These are phyloP conservation scores for Phenacoccus solenopsis DNA, from an alignment of 1,140 invertebrate species.

Conservation along the genomic window DNA sequence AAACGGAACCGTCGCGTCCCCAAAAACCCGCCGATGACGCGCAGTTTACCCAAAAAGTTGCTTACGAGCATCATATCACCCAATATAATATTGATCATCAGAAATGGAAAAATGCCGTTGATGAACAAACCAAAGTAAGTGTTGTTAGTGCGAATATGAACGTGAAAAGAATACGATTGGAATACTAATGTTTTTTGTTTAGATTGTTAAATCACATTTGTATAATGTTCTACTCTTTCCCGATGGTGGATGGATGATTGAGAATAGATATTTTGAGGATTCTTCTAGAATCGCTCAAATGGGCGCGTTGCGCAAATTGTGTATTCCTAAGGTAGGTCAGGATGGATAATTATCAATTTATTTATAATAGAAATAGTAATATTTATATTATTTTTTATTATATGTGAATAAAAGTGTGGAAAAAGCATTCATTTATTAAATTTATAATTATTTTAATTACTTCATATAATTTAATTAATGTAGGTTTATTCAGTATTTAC, in stretches of 20 bases:
- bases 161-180: too few species aligned
- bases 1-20: constrained; percentile 53
- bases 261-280: constrained; percentile 39
- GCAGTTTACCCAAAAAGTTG: constrained; percentile 76
- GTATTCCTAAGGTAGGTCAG: constrained; percentile 55
- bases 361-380: not conserved
- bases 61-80: constrained; percentile 66
- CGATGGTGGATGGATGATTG: constrained; percentile 77
- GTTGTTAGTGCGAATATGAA: not conserved
- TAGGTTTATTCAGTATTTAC: too few species aligned
- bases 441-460: not conserved
- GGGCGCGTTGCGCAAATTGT: constrained; percentile 57
- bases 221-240: constrained; percentile 83
- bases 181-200: not conserved
- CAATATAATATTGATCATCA: constrained; percentile 61
- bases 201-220: constrained; percentile 61
- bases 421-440: not conserved
- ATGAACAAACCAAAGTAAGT: constrained; percentile 46
- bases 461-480: constrained; percentile 9
- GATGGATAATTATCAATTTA: not conserved
- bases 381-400: not conserved
- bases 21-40: constrained; percentile 42
- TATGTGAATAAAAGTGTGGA: not conserved
- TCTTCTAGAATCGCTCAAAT: constrained; percentile 45
- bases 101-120: constrained; percentile 57